These are phyloP conservation scores for Pelobates cultripes DNA, from an alignment of 2,797 vertebrate genomes.

Conservation along the genomic window DNA sequence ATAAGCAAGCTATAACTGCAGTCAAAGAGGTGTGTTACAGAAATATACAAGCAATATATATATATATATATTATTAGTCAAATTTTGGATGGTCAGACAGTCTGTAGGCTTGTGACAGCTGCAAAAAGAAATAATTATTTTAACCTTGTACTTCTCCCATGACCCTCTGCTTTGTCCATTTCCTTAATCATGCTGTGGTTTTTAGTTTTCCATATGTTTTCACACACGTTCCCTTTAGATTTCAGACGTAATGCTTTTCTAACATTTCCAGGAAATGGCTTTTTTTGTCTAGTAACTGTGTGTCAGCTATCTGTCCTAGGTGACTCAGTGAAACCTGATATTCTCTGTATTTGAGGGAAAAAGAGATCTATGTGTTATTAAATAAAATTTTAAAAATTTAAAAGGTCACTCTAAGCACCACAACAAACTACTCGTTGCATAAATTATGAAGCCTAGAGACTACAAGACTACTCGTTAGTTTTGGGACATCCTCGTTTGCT, in stretches of 20 bases:
- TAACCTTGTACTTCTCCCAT: background rate
- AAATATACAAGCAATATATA: background rate
- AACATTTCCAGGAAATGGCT: slow-evolving; percentile 24
- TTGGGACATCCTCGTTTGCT: no score
- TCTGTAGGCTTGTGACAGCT: background rate
- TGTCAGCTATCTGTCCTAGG: slow-evolving; percentile 10
- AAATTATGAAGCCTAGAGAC: no score
- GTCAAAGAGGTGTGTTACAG: background rate
- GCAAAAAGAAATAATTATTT: background rate
- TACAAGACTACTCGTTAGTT: no score
- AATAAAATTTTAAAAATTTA: no score
- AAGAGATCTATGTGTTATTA: background rate
- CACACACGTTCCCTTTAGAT: background rate
- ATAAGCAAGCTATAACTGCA: background rate
- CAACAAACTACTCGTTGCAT: no score
- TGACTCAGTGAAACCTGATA: slow-evolving; percentile 19
- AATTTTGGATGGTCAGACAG: background rate
- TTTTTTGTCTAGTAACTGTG: slow-evolving; percentile 21
- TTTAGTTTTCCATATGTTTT: slow-evolving; percentile 10
- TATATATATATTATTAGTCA: background rate
- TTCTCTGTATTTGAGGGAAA: background rate
- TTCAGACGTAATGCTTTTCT: background rate
- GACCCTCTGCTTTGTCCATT: background rate
- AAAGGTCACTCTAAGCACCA: no score
- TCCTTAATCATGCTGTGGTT: background rate